Evolutionary conservation across 2,888 invertebrate genomes (phyloP).

Genomic region (Erpobdella octoculata): DNA sequence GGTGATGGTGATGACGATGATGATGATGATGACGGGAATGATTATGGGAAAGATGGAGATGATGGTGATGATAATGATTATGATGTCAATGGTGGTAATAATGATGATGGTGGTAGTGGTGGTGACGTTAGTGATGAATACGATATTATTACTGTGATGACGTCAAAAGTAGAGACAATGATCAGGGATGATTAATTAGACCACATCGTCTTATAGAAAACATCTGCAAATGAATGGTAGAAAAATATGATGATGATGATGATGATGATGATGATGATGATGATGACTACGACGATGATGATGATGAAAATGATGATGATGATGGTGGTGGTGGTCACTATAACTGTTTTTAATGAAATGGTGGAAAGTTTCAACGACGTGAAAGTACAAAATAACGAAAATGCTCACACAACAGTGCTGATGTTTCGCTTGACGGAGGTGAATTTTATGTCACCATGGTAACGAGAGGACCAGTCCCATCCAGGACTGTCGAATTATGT

Average conservation of each 20-base stretch:
- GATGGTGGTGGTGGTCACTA: constrained; percentile 11
- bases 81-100: background rate
- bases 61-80: background rate
- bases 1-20: constrained; percentile 17
- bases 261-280: background rate
- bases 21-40: constrained; percentile 11
- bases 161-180: too few species aligned
- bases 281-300: background rate
- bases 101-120: background rate
- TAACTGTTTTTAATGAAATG: background rate
- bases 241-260: background rate
- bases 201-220: too few species aligned
- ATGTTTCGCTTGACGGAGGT: too few species aligned
- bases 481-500: too few species aligned
- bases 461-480: too few species aligned
- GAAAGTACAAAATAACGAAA: too few species aligned
- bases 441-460: too few species aligned
- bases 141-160: too few species aligned
- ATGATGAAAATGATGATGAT: constrained; percentile 23
- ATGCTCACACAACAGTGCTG: too few species aligned
- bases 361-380: too few species aligned
- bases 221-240: too few species aligned
- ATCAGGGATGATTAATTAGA: too few species aligned
- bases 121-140: background rate
- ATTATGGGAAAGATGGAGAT: background rate